Percentiles rank a stretch among this genome's conserved stretches.
Evolutionary conservation across 2,113 vertebrate genomes (phyloP).

Genomic region (Callorhinus ursinus): DNA sequence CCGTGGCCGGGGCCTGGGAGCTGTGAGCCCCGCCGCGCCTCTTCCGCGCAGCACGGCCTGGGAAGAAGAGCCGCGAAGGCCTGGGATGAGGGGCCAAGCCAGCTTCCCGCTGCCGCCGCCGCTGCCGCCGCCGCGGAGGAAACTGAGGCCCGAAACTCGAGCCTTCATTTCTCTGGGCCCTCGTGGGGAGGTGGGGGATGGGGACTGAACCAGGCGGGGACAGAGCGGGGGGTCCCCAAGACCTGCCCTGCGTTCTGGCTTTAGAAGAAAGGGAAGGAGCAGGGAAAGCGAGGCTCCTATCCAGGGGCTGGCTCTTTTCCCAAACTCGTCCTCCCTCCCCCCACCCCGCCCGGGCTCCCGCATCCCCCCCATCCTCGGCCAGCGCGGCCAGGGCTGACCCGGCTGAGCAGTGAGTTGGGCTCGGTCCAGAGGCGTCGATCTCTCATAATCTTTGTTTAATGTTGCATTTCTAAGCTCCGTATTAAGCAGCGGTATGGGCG

Average conservation of each 20-base stretch:
- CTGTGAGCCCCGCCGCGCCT: neutral
- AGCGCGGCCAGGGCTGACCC: neutral
- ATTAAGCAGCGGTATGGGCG: slow-evolving; percentile 88
- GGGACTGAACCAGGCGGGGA: neutral
- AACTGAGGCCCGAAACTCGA: neutral
- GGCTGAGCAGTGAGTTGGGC: slow-evolving; percentile 52
- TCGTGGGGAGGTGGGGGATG: rapidly evolving
- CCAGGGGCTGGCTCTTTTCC: neutral
- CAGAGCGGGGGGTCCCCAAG: neutral
- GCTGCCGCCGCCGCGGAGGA: neutral
- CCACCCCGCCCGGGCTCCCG: neutral
- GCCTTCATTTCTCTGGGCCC: neutral
- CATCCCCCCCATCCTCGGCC: neutral
- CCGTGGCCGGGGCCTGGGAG: neutral
- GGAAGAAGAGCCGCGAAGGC: too few relatives aligned
- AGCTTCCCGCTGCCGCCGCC: neutral
- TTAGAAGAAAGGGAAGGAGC: neutral
- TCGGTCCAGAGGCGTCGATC: slow-evolving; percentile 75
- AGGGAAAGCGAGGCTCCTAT: rapidly evolving
- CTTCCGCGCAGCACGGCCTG: rapidly evolving
- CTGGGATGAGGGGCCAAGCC: neutral
- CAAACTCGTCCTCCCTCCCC: neutral
- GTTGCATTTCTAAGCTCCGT: slow-evolving; percentile 89
- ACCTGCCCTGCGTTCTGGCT: neutral
- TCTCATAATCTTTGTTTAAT: slow-evolving; percentile 90